Evolutionary conservation across 2,113 vertebrate species (phyloP), one percentile per base, ranked within the genome.

Genomic region (Oryzias celebensis): DNA sequence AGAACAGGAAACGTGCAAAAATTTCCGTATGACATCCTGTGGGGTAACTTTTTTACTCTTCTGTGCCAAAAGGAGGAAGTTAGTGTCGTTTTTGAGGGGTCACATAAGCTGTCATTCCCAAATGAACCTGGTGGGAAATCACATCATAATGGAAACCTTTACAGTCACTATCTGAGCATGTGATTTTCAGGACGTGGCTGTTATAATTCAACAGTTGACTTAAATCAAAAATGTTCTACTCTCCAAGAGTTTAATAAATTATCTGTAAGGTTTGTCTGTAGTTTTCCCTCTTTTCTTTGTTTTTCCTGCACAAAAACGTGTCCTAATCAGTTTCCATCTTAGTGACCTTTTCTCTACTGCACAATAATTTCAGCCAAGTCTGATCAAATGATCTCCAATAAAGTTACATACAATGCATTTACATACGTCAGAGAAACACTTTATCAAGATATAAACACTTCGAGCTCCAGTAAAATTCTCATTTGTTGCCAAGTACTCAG

Each of bases 21-120:
- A 71, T 73, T 86, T 86, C 82, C 80, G 73, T 47, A 14, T 62
- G 67, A 80, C 71, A 65, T 78, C 73, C 80, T 79, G 45, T 16
- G 52, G 43, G 68, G 14, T 78, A 65, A 46, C 12, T 36, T 66
- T 64, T 31, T 43, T 23, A 43, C 66, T 51, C 7, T 4, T 62
- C 54, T 59, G 46, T 46, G 49, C 43, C 44, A 43, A 17, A 4
- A 4, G 14, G 52, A 18, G 45, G 16, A 59, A 43, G 13, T 16
- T 49, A 18, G 49, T 50, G 48, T 57, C 4, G 3, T 36, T 36
- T 36, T 36, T 13, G 36, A 36, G 12, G 36, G 36, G 36, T 36
- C 36, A 36, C 8, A 36, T 8, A 1, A 31, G 31, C 31, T 36
- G 6, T 7, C 31, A 28, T 28, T 4, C 26, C 26, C 26, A 28